Evolutionary conservation across 2,888 invertebrate genomes (phyloP).

Genomic region (Plagodis dolabraria): DNA sequence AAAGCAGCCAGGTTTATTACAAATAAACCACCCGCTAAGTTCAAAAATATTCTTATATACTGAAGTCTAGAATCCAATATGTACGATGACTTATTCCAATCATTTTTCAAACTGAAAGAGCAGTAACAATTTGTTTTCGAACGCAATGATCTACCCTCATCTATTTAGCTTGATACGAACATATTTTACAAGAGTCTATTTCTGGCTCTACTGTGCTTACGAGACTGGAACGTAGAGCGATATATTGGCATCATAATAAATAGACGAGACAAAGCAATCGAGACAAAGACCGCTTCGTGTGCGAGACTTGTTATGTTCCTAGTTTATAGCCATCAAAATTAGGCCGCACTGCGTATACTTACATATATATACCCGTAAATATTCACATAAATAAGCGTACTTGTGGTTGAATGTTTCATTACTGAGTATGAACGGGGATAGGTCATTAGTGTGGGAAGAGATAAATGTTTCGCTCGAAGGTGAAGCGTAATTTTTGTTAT

Average conservation of each 20-base stretch:
- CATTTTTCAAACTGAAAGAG: conserved; percentile 16
- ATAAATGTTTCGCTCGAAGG: no score
- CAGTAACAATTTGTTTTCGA: conserved; percentile 23
- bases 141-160: conserved; percentile 22
- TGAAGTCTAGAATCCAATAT: conserved; percentile 4
- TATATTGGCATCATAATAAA: conserved; percentile 25
- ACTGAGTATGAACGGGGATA: no score
- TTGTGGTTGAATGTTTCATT: no score
- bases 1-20: no score
- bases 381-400: no score
- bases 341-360: not conserved
- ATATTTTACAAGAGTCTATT: conserved; percentile 16
- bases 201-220: conserved; percentile 2
- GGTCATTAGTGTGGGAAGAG: no score
- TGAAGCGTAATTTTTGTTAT: no score
- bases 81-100: not conserved
- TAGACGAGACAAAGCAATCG: conserved; percentile 19
- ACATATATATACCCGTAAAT: no score
- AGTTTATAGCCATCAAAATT: conserved; percentile 14
- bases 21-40: no score
- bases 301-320: no score
- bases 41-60: not conserved
- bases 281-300: not conserved
- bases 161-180: conserved; percentile 14
- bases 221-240: conserved; percentile 10